Percentiles rank a stretch among this genome's conserved stretches.
These are phyloP conservation scores for Acronicta psi DNA, from an alignment of 2,888 invertebrate genomes.

Conservation along the genomic window DNA sequence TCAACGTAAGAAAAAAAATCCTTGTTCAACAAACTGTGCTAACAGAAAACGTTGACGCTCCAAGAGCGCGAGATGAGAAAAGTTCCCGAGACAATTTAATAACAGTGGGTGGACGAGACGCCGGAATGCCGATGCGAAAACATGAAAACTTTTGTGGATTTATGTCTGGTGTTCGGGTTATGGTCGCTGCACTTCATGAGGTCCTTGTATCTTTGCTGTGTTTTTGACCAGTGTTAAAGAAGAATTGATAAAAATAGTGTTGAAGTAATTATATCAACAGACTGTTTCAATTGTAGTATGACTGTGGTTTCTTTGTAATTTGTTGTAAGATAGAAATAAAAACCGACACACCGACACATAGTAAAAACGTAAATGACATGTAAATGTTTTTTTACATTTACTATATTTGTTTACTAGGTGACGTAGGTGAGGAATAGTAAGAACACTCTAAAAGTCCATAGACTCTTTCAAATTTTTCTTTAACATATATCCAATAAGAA, in stretches of 20 bases:
- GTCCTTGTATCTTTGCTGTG: constrained; percentile 19
- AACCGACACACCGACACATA: no score
- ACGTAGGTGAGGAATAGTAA: no score
- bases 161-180: constrained; percentile 48
- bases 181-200: constrained; percentile 42
- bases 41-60: constrained; percentile 62
- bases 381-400: no score
- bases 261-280: not conserved
- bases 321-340: no score
- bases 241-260: not conserved
- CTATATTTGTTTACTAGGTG: no score
- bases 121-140: constrained; percentile 66
- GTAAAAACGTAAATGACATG: no score
- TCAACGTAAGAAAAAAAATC: constrained; percentile 61
- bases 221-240: not conserved
- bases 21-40: constrained; percentile 60
- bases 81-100: constrained; percentile 84
- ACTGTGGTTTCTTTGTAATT: no score
- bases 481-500: no score
- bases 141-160: constrained; percentile 59
- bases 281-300: not conserved
- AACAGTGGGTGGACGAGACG: constrained; percentile 71
- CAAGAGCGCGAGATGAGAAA: constrained; percentile 77
- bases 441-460: no score
- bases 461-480: no score